These are phyloP conservation scores for Cabera pusaria DNA, from an alignment of 2,888 invertebrate genomes.

Conservation along the genomic window DNA sequence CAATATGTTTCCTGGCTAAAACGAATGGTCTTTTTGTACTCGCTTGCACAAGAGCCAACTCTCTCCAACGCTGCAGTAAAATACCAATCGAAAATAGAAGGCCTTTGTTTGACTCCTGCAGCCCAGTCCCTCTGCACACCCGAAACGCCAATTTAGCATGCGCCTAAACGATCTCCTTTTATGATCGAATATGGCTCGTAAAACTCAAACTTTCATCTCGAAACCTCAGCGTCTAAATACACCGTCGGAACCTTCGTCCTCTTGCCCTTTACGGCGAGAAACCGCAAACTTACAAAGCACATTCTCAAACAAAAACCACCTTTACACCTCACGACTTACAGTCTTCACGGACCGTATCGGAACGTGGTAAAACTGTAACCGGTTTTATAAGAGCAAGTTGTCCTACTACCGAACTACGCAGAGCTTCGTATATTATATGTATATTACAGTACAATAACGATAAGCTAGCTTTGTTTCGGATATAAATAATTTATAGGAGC, in stretches of 20 bases:
- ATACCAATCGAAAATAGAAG: no score
- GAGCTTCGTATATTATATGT: slow-evolving; percentile 39
- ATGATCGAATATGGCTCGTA: slow-evolving; percentile 32
- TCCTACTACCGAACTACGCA: slow-evolving; percentile 61
- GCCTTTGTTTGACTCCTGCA: no score
- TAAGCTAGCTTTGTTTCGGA: slow-evolving; percentile 39
- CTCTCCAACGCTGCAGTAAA: no score
- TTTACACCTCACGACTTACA: slow-evolving; percentile 20
- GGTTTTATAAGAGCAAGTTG: slow-evolving; percentile 49
- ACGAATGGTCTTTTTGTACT: no score
- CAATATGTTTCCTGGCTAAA: no score
- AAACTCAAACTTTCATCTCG: slow-evolving; percentile 43
- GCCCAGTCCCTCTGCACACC: no score
- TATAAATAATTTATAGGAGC: slow-evolving; percentile 38
- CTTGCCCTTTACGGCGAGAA: slow-evolving; percentile 54
- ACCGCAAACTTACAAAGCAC: slow-evolving; percentile 23
- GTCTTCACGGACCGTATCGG: slow-evolving; percentile 27
- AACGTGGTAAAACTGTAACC: slow-evolving; percentile 39
- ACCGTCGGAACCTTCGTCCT: slow-evolving; percentile 50
- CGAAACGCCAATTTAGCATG: slow-evolving; percentile 27
- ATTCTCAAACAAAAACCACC: slow-evolving; percentile 22
- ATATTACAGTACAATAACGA: slow-evolving; percentile 43
- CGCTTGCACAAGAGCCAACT: no score
- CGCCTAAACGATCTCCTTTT: slow-evolving; percentile 25
- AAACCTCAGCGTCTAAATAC: slow-evolving; percentile 53